phyloP scores from a whole-genome alignment of 2,113 vertebrate genomes.

The Hemichromis elongatus region DNA sequence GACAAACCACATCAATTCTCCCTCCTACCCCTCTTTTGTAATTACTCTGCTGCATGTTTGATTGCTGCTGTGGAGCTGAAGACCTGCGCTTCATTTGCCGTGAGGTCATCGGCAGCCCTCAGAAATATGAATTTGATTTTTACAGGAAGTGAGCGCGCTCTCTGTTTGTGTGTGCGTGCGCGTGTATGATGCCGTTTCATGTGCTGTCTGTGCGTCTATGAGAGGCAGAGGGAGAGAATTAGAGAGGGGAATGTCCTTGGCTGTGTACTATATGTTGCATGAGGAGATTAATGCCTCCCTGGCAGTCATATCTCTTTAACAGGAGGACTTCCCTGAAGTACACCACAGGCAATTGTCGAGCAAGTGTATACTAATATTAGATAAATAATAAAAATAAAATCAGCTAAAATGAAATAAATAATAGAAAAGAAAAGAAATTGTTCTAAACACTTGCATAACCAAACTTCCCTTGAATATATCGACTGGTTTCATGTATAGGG shows the following conservation, averaged over 20 bases:
- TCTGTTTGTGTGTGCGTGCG: not conserved
- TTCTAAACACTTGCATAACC: not conserved
- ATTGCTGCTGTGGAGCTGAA: slow-evolving; percentile 72
- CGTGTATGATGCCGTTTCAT: not conserved
- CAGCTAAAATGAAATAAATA: not conserved
- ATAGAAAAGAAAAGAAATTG: not conserved
- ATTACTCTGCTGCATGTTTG: slow-evolving; percentile 71
- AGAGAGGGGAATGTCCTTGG: slow-evolving; percentile 53
- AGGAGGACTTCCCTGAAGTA: slow-evolving; percentile 54
- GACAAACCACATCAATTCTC: slow-evolving; percentile 82
- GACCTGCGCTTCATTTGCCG: slow-evolving; percentile 75
- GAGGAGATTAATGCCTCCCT: slow-evolving; percentile 65
- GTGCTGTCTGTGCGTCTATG: not conserved
- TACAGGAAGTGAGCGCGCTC: slow-evolving; percentile 38
- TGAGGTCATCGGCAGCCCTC: slow-evolving; percentile 74
- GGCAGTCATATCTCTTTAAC: slow-evolving; percentile 66
- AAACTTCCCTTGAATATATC: not conserved
- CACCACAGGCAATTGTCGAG: slow-evolving; percentile 52
- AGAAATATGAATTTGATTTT: slow-evolving; percentile 71
- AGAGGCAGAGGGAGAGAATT: not conserved
- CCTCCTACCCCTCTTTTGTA: slow-evolving; percentile 73
- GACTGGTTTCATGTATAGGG: not conserved
- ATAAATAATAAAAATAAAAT: slow-evolving; percentile 1
- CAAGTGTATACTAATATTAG: slow-evolving; percentile 52
- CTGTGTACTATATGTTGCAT: slow-evolving; percentile 52